A percentile compares a stretch with the other conserved stretches of the same genome.
Conservation (phyloP, 2,888 invertebrate species). For the Pyralis farinalis region DNA sequence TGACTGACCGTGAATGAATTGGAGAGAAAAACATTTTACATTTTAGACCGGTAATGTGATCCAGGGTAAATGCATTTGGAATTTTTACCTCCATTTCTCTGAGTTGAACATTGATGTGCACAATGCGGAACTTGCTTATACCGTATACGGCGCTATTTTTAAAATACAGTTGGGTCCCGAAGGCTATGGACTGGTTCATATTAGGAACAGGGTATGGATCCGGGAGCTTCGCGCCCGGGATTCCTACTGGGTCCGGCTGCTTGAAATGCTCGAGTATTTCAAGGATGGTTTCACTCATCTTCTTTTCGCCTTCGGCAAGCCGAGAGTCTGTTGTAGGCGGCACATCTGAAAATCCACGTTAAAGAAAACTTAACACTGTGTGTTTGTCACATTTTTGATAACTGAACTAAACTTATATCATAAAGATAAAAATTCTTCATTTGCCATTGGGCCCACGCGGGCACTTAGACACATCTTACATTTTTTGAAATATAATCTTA, state of each 20-base stretch:
- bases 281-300: constrained; percentile 86
- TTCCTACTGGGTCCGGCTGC: constrained; percentile 88
- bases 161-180: constrained; percentile 86
- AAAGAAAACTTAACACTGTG: no score
- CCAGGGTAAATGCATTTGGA: no score
- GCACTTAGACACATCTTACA: no score
- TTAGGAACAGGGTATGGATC: constrained; percentile 91
- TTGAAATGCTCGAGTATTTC: constrained; percentile 89
- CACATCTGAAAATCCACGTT: constrained; percentile 27
- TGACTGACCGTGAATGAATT: no score
- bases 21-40: no score
- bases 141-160: constrained; percentile 87
- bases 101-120: constrained; percentile 86
- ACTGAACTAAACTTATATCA: no score
- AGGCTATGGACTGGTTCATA: constrained; percentile 85
- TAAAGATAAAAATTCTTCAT: no score
- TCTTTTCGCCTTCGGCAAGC: constrained; percentile 79
- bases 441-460: no score
- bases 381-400: no score
- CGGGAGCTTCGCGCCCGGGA: constrained; percentile 89
- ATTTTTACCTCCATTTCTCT: constrained; percentile 87
- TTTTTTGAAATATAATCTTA: no score
- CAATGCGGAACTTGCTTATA: constrained; percentile 88
- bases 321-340: constrained; percentile 23
- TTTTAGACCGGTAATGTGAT: no score